phyloP scores from a whole-genome alignment of 2,113 vertebrate species.

The Leucosticte australis region DNA sequence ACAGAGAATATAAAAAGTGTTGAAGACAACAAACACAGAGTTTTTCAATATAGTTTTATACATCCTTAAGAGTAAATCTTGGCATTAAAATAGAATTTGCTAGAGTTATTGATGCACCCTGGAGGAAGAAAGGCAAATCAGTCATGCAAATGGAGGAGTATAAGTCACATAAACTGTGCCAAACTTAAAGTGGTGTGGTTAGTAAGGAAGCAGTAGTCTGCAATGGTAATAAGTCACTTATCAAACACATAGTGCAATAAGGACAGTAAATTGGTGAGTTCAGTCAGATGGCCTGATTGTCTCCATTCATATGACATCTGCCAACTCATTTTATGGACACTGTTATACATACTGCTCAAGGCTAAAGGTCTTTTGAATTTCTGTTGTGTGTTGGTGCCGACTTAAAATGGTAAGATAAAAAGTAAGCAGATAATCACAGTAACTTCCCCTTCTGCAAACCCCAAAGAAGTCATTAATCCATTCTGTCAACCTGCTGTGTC shows the following conservation, averaged over 20 bases:
- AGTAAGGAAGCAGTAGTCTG: not conserved
- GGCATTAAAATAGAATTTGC: not conserved
- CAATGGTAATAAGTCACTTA: not conserved
- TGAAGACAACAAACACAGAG: not conserved
- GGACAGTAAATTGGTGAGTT: not conserved
- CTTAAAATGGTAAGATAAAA: constrained; percentile 8
- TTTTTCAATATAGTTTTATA: not conserved
- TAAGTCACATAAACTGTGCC: not conserved
- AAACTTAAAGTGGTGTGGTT: not conserved
- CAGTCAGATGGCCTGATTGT: not conserved
- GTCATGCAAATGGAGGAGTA: not conserved
- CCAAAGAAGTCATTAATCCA: not conserved
- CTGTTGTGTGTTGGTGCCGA: not conserved
- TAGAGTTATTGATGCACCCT: not conserved
- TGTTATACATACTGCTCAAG: not conserved
- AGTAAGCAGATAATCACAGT: not conserved
- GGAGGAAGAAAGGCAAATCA: not conserved
- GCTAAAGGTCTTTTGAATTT: constrained; percentile 11
- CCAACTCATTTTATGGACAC: not conserved
- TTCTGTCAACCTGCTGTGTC: not conserved
- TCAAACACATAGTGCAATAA: not conserved
- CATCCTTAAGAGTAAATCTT: not conserved
- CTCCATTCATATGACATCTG: not conserved
- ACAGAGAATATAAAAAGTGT: not conserved
- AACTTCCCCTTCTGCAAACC: not conserved